A percentile compares a stretch with the other conserved stretches of the same genome.
phyloP scores from a whole-genome alignment of 2,888 invertebrate species.

The Macrosiphum euphorbiae region DNA sequence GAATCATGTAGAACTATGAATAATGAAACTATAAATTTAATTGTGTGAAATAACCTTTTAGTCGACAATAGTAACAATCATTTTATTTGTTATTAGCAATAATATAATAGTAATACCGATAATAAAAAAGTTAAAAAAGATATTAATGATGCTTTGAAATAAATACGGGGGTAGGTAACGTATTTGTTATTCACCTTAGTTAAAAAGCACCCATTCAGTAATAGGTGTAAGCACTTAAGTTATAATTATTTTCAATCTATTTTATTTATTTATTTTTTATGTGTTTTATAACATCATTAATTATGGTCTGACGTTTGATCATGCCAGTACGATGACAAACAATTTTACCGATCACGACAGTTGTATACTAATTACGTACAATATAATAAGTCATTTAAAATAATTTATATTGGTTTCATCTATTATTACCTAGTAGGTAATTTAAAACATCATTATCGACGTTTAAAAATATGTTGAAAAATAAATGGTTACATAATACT shows the following conservation, averaged over 20 bases:
- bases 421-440: neutral
- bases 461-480: neutral
- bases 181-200: neutral
- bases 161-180: neutral
- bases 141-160: conserved; percentile 34
- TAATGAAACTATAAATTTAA: conserved; percentile 24
- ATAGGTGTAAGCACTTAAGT: neutral
- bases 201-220: neutral
- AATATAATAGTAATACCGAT: neutral
- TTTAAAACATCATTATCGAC: neutral
- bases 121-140: conserved; percentile 34
- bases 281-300: neutral
- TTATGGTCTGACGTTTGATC: neutral
- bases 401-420: neutral
- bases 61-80: neutral
- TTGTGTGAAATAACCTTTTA: conserved; percentile 20
- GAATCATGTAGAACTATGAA: conserved; percentile 2
- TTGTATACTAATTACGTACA: conserved; percentile 13
- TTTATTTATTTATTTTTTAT: neutral
- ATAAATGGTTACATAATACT: neutral
- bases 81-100: neutral
- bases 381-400: neutral
- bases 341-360: neutral
- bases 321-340: neutral
- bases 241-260: conserved; percentile 17